Percentiles rank a stretch among this genome's conserved stretches.
These are phyloP conservation scores for Parnassius smintheus DNA, from an alignment of 2,888 invertebrate species.

Conservation along the genomic window DNA sequence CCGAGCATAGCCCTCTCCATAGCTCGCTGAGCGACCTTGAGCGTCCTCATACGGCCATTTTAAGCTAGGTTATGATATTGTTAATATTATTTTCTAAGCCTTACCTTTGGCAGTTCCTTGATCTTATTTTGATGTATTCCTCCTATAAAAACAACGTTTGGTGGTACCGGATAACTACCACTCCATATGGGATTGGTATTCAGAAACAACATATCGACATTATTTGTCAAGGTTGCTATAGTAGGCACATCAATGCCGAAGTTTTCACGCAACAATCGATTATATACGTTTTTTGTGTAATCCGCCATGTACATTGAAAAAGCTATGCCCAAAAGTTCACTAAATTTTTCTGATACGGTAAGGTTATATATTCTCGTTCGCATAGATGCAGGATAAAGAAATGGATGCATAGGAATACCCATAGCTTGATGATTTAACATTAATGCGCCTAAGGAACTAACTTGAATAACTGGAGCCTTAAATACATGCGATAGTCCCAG, in stretches of 20 bases:
- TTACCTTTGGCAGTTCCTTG: conserved; percentile 54
- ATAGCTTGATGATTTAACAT: conserved; percentile 33
- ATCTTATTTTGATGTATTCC: conserved; percentile 53
- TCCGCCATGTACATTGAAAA: conserved; percentile 9
- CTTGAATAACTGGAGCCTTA: conserved; percentile 48
- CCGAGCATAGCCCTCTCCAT: too few species aligned
- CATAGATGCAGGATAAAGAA: conserved; percentile 35
- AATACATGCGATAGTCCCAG: conserved; percentile 44
- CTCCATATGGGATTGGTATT: conserved; percentile 59
- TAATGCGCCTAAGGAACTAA: conserved; percentile 45
- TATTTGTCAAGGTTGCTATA: conserved; percentile 38
- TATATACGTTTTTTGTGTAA: conserved; percentile 26
- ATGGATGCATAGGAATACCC: conserved; percentile 43
- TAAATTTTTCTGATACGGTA: conserved; percentile 34
- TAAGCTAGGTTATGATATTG: neutral
- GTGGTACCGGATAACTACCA: conserved; percentile 53
- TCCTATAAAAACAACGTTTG: conserved; percentile 57
- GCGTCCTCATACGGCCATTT: too few species aligned
- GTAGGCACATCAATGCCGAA: conserved; percentile 41
- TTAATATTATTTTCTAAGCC: neutral
- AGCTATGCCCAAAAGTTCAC: conserved; percentile 22
- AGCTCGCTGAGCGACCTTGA: too few species aligned
- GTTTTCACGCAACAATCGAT: conserved; percentile 31
- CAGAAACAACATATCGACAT: conserved; percentile 57
- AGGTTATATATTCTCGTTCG: conserved; percentile 36